A percentile compares a stretch with the other conserved stretches of the same genome.
Conservation (phyloP, 2,888 invertebrate genomes). For the Petrolisthes manimaculis region DNA sequence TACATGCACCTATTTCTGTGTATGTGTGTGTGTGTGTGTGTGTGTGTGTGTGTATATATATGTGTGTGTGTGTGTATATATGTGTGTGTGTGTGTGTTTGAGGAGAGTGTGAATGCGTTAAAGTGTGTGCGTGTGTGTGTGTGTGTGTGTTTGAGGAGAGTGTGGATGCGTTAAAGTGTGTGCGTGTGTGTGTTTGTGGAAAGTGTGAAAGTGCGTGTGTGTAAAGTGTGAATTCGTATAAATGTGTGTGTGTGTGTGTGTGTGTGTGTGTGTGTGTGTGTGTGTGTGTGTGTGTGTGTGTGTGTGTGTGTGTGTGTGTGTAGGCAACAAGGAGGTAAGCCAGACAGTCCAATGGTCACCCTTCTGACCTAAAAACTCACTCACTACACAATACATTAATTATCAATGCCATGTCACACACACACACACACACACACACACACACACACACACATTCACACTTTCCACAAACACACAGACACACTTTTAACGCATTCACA, state of each 20-base stretch:
- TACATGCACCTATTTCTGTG: no score
- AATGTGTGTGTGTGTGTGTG: conserved; percentile 1
- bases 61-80: no score
- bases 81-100: neutral
- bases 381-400: no score
- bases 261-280: conserved; percentile 13
- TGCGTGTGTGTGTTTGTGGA: neutral
- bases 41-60: neutral
- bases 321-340: no score
- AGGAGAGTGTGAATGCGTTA: no score
- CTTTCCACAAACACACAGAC: conserved; percentile 14
- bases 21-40: no score
- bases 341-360: no score
- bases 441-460: neutral
- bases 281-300: neutral
- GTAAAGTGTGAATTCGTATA: no score
- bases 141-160: conserved; percentile 8
- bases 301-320: no score
- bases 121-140: conserved; percentile 8
- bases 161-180: neutral
- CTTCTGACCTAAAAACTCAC: no score
- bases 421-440: conserved; percentile 14
- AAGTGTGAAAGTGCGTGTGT: neutral
- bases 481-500: neutral
- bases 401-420: neutral